Base-by-base conservation (phyloP, 2,113 vertebrate genomes). In the Raja brachyura region DNA sequence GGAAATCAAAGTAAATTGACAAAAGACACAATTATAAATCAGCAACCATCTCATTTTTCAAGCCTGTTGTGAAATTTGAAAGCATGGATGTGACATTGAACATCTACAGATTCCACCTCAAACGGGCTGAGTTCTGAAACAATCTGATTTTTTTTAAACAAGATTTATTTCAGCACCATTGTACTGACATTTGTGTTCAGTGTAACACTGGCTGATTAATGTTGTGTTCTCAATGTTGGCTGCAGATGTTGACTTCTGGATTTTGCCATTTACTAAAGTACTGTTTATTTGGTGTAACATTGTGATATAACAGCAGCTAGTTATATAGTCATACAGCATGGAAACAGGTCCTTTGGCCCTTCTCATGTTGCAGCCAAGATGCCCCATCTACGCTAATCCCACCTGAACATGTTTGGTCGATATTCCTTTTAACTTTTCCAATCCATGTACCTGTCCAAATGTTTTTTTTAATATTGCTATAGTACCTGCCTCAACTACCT, bases 1-100 rank as follows among this genome's bases (percentile, higher is more conserved):
- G 11, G 79, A 56, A 83, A 83, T 83, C 79, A 56, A 83, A 83
- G 79, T 56, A 83, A 83, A 25, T 83, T 5, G 79, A 83, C 79
- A 83, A 28, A 83, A 54, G 9, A 10, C 81, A 85, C 81, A 85
- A 85, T 85, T 85, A 54, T 22, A 85, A 61, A 59, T 85, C 81
- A 61, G 81, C 54, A 85, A 54, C 54, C 25, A 83, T 59, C 25
- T 83, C 8, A 56, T 48, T 59, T 85, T 54, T 28, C 25, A 61
- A 28, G 28, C 59, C 22, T 59, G 56, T n/a, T 61, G 54, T 85
- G 56, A 59, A 59, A 85, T 85, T 85, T 5, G 22, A 85, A 61
- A n/a, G 54, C 54, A 85, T 54, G 4, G 28, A 13, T 11, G 11
- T 61, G 54, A 59, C 56, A 61, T 59, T 85, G 54, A 85, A 85